A percentile compares a stretch with the other conserved stretches of the same genome.
These are phyloP conservation scores for Nematostella vectensis DNA, from an alignment of 92 coral and sea anemone genomes.

Conservation along the genomic window DNA sequence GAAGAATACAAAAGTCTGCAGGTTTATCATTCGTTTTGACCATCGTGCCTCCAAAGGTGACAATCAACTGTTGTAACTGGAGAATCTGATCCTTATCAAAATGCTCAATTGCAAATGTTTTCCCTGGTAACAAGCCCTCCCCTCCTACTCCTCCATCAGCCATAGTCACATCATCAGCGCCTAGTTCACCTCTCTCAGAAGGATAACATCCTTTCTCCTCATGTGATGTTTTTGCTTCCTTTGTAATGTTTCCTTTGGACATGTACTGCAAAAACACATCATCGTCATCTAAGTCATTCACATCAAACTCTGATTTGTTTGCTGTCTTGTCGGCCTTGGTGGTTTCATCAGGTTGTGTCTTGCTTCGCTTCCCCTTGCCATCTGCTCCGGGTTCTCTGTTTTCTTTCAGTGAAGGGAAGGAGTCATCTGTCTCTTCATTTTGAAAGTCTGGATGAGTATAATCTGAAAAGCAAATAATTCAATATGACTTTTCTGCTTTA, in stretches of 20 bases:
- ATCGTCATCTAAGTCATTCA: constrained; percentile 36
- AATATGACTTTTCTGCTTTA: neutral
- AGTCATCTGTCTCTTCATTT: constrained; percentile 20
- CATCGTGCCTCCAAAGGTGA: constrained; percentile 55
- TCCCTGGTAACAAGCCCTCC: constrained; percentile 44
- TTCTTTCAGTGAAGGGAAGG: constrained; percentile 43
- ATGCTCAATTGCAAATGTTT: constrained; percentile 40
- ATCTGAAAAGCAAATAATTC: constrained; percentile 12
- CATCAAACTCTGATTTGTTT: constrained; percentile 3
- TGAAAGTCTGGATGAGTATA: constrained; percentile 37
- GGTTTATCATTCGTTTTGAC: constrained; percentile 13
- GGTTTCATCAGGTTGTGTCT: neutral
- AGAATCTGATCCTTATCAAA: constrained; percentile 49
- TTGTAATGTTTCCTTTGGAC: neutral
- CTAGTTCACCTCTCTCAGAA: constrained; percentile 4
- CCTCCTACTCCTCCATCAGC: constrained; percentile 21
- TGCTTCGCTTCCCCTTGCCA: constrained; percentile 2
- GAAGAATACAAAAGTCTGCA: constrained; percentile 75
- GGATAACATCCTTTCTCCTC: neutral
- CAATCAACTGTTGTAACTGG: constrained; percentile 49
- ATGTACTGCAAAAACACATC: constrained; percentile 54
- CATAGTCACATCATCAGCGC: constrained; percentile 51
- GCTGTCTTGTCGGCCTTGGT: neutral
- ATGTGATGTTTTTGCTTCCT: neutral
- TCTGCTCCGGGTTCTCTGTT: constrained; percentile 29